phyloP scores from a whole-genome alignment of 2,113 vertebrate species.

The Ailuropoda melanoleuca region DNA sequence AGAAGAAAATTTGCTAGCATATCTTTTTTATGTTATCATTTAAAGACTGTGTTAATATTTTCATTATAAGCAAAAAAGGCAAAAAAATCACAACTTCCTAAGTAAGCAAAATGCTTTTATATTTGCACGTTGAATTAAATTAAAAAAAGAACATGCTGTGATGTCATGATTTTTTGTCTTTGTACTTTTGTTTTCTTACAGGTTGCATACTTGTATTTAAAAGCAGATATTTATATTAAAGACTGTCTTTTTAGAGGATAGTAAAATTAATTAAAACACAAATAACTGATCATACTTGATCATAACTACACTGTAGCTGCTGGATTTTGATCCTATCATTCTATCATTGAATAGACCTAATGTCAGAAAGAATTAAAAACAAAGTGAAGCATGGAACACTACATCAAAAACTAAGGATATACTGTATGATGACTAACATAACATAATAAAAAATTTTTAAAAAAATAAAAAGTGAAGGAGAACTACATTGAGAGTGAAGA shows the following conservation, averaged over 20 bases:
- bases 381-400: background rate
- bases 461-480: background rate
- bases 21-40: background rate
- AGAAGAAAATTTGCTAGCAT: background rate
- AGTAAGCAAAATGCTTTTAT: background rate
- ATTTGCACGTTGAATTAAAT: background rate
- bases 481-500: conserved; percentile 21
- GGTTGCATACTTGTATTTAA: background rate
- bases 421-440: too few relatives aligned
- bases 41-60: background rate
- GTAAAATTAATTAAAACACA: conserved; percentile 54
- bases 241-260: background rate
- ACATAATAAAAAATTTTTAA: too few relatives aligned
- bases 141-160: background rate
- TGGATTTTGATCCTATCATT: conserved; percentile 68
- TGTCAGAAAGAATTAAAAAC: conserved; percentile 68
- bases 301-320: conserved; percentile 7
- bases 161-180: background rate
- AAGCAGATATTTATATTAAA: background rate
- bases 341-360: conserved; percentile 55
- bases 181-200: background rate
- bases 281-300: conserved; percentile 50
- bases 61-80: background rate
- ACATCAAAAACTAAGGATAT: too few relatives aligned
- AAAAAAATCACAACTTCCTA: background rate